Percentiles rank a stretch among this genome's conserved stretches.
Evolutionary conservation across 2,113 vertebrate species (phyloP).

Genomic region (Sciurus niger): DNA sequence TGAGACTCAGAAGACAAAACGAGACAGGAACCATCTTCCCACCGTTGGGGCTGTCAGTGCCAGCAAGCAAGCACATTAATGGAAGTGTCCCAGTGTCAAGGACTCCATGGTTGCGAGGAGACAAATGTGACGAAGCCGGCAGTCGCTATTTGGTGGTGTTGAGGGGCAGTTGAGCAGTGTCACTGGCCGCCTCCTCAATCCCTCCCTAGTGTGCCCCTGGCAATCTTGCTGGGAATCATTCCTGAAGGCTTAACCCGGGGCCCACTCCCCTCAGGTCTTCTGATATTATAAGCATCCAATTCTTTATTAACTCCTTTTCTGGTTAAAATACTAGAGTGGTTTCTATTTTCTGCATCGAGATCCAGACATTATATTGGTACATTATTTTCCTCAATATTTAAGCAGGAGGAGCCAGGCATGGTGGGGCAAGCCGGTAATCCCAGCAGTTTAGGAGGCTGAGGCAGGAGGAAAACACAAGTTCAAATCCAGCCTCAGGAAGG

Average conservation of each 20-base stretch:
- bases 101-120: background rate
- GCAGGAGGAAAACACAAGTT: too few relatives aligned
- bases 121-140: background rate
- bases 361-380: background rate
- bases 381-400: background rate
- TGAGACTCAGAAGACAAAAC: background rate
- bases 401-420: background rate
- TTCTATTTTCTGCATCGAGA: background rate
- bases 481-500: too few relatives aligned
- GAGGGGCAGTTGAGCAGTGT: background rate
- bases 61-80: background rate
- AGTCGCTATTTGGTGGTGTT: background rate
- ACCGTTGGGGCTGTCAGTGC: background rate
- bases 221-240: constrained; percentile 25
- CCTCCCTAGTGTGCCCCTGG: background rate
- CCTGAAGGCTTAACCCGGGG: background rate
- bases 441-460: too few relatives aligned
- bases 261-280: background rate
- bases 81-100: background rate
- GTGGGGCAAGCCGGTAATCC: too few relatives aligned
- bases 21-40: background rate
- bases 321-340: background rate
- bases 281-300: constrained; percentile 29
- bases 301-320: background rate
- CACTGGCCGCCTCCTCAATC: background rate